A percentile compares a stretch with the other conserved stretches of the same genome.
Evolutionary conservation across 2,113 vertebrate species (phyloP).

Genomic region (Bucco capensis): DNA sequence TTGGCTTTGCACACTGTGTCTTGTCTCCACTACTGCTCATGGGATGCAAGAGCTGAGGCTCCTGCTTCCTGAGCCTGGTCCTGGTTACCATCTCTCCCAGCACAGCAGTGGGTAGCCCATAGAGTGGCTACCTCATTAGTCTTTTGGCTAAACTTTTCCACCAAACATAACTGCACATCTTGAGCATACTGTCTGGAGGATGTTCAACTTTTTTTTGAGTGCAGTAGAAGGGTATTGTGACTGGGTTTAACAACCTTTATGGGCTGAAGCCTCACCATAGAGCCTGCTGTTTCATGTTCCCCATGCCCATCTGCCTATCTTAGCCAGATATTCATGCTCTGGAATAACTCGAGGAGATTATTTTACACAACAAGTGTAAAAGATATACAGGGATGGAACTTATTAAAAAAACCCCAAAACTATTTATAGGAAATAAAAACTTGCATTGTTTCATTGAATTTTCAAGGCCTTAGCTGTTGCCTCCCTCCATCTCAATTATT

Average conservation of each 20-base stretch:
- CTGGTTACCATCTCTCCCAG: neutral
- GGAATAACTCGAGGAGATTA: neutral
- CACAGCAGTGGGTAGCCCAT: rapidly evolving
- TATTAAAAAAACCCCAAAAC: neutral
- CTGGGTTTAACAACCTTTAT: neutral
- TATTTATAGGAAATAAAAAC: neutral
- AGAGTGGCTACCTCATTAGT: neutral
- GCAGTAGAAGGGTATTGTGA: rapidly evolving
- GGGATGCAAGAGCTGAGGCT: neutral
- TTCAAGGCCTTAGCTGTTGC: neutral
- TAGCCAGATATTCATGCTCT: neutral
- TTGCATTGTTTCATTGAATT: neutral
- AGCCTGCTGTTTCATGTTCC: neutral
- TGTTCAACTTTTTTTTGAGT: neutral
- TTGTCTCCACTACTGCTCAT: neutral
- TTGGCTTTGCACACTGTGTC: rapidly evolving
- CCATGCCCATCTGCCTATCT: neutral
- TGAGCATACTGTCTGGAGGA: rapidly evolving
- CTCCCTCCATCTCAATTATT: neutral
- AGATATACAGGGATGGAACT: neutral
- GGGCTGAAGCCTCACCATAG: neutral
- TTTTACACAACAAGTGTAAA: neutral
- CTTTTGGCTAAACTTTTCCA: neutral
- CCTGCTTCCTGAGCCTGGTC: neutral
- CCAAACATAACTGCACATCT: neutral